Evolutionary conservation across 2,797 vertebrate genomes (phyloP).

Genomic region (Peromyscus nudipes): DNA sequence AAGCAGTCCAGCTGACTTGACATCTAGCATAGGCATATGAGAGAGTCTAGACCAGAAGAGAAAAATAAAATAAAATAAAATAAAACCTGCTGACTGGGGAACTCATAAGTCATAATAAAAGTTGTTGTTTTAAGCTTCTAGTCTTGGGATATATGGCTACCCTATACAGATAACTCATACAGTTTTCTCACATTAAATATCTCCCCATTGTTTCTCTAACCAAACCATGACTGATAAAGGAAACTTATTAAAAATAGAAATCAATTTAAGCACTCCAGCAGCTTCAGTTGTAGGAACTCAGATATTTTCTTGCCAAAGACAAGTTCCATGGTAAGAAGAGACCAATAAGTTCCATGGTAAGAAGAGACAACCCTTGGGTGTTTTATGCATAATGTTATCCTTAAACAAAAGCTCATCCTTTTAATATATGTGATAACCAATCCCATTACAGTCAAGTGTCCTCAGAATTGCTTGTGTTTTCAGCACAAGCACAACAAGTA

Average conservation of each 20-base stretch:
- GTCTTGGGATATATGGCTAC: not conserved
- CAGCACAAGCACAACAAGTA: not conserved
- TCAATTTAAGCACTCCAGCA: not conserved
- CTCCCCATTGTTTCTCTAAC: not conserved
- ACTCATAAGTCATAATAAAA: not conserved
- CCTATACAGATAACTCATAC: not conserved
- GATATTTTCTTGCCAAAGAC: constrained; percentile 15
- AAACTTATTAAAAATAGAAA: not conserved
- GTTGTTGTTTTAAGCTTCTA: not conserved
- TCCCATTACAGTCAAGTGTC: not conserved
- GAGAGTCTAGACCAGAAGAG: not conserved
- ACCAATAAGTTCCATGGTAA: no score
- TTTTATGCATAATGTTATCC: not conserved
- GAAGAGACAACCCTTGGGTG: not conserved
- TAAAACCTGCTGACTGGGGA: no score
- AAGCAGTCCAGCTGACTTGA: not conserved
- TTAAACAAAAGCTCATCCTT: constrained; percentile 10
- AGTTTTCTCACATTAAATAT: not conserved
- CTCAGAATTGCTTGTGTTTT: not conserved
- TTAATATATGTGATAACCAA: constrained; percentile 27
- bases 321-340: not conserved
- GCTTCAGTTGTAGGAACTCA: not conserved
- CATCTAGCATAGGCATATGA: not conserved
- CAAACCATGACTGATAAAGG: not conserved
- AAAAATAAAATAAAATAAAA: not conserved